These are phyloP conservation scores for Serilophus lunatus DNA, from an alignment of 2,113 vertebrate genomes.

Conservation along the genomic window DNA sequence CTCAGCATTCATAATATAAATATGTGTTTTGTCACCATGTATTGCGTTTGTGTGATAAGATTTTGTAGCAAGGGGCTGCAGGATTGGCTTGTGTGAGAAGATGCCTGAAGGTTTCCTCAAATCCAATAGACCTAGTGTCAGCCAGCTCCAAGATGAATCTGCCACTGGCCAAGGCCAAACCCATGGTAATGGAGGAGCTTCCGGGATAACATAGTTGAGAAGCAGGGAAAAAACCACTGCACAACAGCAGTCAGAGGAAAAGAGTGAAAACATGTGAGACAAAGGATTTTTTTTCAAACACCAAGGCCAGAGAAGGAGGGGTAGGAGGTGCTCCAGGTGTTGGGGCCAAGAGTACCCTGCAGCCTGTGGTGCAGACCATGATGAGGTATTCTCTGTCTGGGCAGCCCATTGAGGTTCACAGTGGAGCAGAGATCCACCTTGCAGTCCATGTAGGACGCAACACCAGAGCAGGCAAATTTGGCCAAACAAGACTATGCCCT, in stretches of 20 bases:
- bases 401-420: neutral
- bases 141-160: neutral
- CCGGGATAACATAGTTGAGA: neutral
- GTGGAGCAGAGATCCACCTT: neutral
- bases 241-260: neutral
- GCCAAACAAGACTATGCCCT: neutral
- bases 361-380: too few relatives aligned
- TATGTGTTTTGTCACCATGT: neutral
- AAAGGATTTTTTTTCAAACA: neutral
- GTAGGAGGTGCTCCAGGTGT: neutral
- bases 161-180: neutral
- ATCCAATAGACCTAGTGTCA: neutral
- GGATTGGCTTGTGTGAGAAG: neutral
- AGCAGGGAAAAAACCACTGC: neutral
- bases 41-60: neutral
- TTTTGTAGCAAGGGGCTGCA: neutral
- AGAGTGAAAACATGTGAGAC: neutral
- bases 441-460: neutral
- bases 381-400: neutral
- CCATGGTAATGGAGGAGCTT: too few relatives aligned
- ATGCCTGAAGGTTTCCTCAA: neutral
- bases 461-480: neutral
- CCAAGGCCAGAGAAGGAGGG: neutral
- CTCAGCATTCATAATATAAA: neutral
- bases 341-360: too few relatives aligned